Evolutionary conservation across 2,113 vertebrate species (phyloP), one percentile per base, ranked within the genome.

Genomic region (Calidris pugnax): DNA sequence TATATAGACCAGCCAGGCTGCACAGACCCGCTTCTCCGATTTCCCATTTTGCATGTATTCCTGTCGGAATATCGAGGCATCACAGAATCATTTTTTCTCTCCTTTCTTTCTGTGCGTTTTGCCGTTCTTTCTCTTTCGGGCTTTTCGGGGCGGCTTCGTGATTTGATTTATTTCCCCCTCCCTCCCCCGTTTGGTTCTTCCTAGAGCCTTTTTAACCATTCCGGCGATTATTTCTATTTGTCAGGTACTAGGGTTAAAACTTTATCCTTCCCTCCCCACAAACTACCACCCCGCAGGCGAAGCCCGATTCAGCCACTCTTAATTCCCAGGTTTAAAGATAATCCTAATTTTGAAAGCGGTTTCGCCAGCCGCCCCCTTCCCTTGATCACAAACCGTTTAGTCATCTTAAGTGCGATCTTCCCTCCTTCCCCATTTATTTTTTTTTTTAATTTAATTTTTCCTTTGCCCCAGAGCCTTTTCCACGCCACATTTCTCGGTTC

Each of bases 291-390:
- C 80, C 56, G 33, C 82, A 75, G 87, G 87, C 51, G 53, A 91
- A 95, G 57, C 41, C 63, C 35, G n/a, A n/a, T 53, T 82, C 78
- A 91, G 71, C 41, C 77, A 6, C 74, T 85, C 69, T 35, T 50
- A 90, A 89, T 93, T 86, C 90, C 72, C 73, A 62, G 90, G 47
- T 93, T 95, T 92, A 87, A 64, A 76, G 73, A 94, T 90, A 93
- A 94, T 87, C 74, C 86, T 56, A 92, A 92, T 93, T 85, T 90
- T 94, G 81, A 97, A 95, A 95, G 92, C 87, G 62, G 74, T 87
- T 85, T 67, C 97, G 73, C 60, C 79, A 90, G 71, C 92, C 84
- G 37, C 92, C 96, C 88, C 72, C 60, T 77, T 63, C 43, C 80
- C 87, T 76, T 89, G 41, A 94, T 92, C 85, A 92, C 84, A 80